These are phyloP conservation scores for Eumaeus atala DNA, from an alignment of 1,140 invertebrate genomes.

Conservation along the genomic window DNA sequence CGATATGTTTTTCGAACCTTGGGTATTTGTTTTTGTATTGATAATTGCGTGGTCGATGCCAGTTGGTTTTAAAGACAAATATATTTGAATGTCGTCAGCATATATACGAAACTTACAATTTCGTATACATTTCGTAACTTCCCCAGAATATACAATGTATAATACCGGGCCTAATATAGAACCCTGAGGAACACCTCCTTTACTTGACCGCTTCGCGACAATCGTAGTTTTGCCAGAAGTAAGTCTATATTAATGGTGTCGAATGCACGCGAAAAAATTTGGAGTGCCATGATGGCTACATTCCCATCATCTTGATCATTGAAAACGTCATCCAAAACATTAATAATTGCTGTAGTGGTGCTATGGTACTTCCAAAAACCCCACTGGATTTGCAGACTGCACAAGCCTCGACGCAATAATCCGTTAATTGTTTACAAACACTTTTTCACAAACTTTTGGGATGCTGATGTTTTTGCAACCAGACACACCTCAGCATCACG, in stretches of 20 bases:
- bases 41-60: too few species aligned
- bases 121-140: too few species aligned
- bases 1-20: too few species aligned
- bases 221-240: not conserved
- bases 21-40: too few species aligned
- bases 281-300: not conserved
- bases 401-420: not conserved
- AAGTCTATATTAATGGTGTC: slow-evolving; percentile 4
- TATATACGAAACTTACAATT: too few species aligned
- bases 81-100: too few species aligned
- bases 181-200: too few species aligned
- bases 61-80: too few species aligned
- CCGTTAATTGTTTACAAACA: not conserved
- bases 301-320: not conserved
- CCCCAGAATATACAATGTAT: too few species aligned
- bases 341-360: not conserved
- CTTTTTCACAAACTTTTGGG: not conserved
- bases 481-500: not conserved
- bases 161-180: too few species aligned
- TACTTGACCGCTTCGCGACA: too few species aligned
- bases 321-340: slow-evolving; percentile 9
- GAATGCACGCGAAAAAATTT: slow-evolving; percentile 5
- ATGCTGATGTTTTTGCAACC: not conserved
- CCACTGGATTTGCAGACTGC: not conserved
- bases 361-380: not conserved